A percentile compares a stretch with the other conserved stretches of the same genome.
phyloP scores from a whole-genome alignment of 2,113 vertebrate genomes.

The Chascanopsetta lugubris region DNA sequence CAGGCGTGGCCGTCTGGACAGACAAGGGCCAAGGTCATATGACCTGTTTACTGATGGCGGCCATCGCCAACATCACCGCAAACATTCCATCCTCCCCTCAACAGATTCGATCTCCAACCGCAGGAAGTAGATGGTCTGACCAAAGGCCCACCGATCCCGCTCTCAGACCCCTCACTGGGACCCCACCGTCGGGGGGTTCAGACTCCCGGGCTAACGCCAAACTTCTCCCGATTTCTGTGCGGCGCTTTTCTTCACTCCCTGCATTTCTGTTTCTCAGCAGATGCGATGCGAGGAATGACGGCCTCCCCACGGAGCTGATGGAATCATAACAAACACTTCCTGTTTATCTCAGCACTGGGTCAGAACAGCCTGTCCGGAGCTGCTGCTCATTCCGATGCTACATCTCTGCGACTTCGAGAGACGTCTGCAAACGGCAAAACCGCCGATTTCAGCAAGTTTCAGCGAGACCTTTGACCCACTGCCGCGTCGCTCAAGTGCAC shows the following conservation, averaged over 20 bases:
- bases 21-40: conserved; percentile 43
- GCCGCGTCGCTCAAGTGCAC: conserved; percentile 43
- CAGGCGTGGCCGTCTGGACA: conserved; percentile 21
- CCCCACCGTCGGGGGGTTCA: conserved; percentile 31
- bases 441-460: not conserved
- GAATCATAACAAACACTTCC: conserved; percentile 74
- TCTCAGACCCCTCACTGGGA: conserved; percentile 40
- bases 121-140: conserved; percentile 54
- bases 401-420: conserved; percentile 17
- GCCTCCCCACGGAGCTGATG: conserved; percentile 42
- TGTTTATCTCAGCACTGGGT: conserved; percentile 70
- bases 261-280: conserved; percentile 11
- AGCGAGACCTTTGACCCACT: conserved; percentile 34
- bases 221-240: conserved; percentile 7
- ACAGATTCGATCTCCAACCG: conserved; percentile 57
- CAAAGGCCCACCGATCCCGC: conserved; percentile 51
- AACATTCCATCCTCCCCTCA: conserved; percentile 10
- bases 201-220: conserved; percentile 14
- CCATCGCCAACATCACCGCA: not conserved
- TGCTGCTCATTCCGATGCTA: conserved; percentile 38
- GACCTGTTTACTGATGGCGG: not conserved
- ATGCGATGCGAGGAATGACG: conserved; percentile 32
- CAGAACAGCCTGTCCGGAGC: conserved; percentile 59
- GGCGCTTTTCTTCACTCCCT: not conserved
- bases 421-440: not conserved